Evolutionary conservation across 2,888 invertebrate genomes (phyloP), one percentile per base, ranked within the genome.

Genomic region (Congeria kusceri): DNA sequence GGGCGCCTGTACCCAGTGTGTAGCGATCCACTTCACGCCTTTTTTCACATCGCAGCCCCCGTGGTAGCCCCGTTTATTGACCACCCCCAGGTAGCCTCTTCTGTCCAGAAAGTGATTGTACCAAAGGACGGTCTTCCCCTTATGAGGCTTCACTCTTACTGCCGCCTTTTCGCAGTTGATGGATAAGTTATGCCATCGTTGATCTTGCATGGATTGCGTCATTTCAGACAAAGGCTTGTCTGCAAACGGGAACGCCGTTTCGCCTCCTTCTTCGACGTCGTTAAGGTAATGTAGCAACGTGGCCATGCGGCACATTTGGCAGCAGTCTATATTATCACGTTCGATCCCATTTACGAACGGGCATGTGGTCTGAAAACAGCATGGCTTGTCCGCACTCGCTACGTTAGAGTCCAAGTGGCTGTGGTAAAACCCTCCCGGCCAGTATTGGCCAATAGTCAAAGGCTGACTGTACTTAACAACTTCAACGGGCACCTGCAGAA

Each of bases 21-120:
- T 90, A 23, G 88, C 90, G 32, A 90, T 88, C 90, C 90, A 90
- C 68, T 90, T 90, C 15, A 82, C 71, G 7, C 90, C 90, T 23
- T 62, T 77, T 9, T 65, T 75, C 0, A 90, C 88, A 0, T 88
- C 86, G 81, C 90, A 90, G 0, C 90, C 89, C 1, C 90, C 90
- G 62, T 90, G 90, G 32, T 77, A 74, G 3, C 86, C 80, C 20
- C 69, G 70, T 18, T 63, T 62, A 65, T 90, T 88, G 46, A 86
- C 66, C 9, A 56, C 67, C 0, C 89, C 88, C 20, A 90, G 46
- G 84, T 89, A 90, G 1, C 86, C 87, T 11, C 71, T 79, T 2
- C 70, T 68, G 44, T 88, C 81, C 7, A 88, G 58, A 56, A 77
- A 74, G 69, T 90, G 89, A 74, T 89, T 90, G 69, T 89, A 90